Percentiles rank a stretch among this genome's conserved stretches.
phyloP scores from a whole-genome alignment of 2,888 invertebrate species.

The Melanotus villosus region DNA sequence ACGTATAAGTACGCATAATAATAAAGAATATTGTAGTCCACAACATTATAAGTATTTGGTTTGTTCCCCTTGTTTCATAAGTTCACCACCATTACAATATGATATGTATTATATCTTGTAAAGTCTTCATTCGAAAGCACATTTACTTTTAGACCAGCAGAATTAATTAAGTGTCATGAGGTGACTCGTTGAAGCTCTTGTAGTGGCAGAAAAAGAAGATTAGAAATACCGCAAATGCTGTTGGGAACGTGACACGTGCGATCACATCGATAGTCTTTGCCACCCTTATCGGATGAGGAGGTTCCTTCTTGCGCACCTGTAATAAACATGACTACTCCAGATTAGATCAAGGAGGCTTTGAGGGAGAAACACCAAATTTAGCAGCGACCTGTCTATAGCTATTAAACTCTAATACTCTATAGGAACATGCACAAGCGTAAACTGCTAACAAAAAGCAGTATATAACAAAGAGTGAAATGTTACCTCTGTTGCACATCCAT shows the following conservation, averaged over 20 bases:
- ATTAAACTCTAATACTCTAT: neutral
- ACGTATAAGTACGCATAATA: constrained; percentile 40
- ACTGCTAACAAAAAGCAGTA: constrained; percentile 4
- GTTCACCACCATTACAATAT: constrained; percentile 45
- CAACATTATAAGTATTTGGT: constrained; percentile 36
- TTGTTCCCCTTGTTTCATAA: constrained; percentile 46
- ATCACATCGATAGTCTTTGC: constrained; percentile 96
- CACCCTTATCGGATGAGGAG: constrained; percentile 92
- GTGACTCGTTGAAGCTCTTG: constrained; percentile 83
- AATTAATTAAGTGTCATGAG: constrained; percentile 52
- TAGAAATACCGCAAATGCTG: constrained; percentile 93
- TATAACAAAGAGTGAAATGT: neutral
- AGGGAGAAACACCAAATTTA: constrained; percentile 33
- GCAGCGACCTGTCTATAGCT: constrained; percentile 33
- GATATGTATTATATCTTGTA: constrained; percentile 41
- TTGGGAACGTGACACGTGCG: constrained; percentile 93
- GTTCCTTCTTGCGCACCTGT: constrained; percentile 92
- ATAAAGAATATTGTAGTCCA: constrained; percentile 40
- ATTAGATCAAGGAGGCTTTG: constrained; percentile 57
- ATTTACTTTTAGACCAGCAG: constrained; percentile 11
- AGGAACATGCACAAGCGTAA: constrained; percentile 20
- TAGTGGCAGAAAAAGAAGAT: constrained; percentile 97
- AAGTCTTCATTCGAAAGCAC: constrained; percentile 39
- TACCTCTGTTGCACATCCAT: constrained; percentile 91
- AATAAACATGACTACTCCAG: constrained; percentile 81